phyloP scores from a whole-genome alignment of 2,113 vertebrate species.

The Nanorana parkeri region DNA sequence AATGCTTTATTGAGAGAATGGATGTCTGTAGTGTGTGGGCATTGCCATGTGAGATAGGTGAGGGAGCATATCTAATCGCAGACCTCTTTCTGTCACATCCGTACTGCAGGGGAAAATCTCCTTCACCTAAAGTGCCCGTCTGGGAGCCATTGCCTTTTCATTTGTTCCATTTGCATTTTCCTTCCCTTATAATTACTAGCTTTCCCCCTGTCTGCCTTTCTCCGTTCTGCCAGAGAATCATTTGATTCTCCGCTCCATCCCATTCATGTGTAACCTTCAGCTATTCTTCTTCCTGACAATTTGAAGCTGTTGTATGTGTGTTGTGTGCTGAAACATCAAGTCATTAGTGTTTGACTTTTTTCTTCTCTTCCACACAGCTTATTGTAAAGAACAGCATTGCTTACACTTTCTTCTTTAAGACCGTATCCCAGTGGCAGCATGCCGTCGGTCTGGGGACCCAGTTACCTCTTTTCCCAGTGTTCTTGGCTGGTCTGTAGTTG shows the following conservation, averaged over 20 bases:
- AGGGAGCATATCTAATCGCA: conserved; percentile 12
- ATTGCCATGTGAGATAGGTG: background rate
- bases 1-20: background rate
- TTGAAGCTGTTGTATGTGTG: background rate
- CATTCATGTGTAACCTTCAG: conserved; percentile 39
- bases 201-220: conserved; percentile 11
- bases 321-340: background rate
- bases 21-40: background rate
- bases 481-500: too few species aligned
- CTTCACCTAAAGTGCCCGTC: conserved; percentile 34
- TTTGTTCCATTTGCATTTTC: conserved; percentile 38
- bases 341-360: background rate
- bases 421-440: too few species aligned
- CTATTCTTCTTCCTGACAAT: conserved; percentile 33
- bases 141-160: conserved; percentile 50
- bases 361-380: background rate
- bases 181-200: conserved; percentile 44
- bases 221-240: conserved; percentile 10
- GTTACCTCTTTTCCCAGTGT: too few species aligned
- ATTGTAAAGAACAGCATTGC: background rate
- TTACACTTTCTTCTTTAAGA: too few species aligned
- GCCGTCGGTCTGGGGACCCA: too few species aligned
- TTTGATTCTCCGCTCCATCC: conserved; percentile 13
- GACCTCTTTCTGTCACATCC: conserved; percentile 26
- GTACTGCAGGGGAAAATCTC: conserved; percentile 15